Conservation (phyloP, 2,113 vertebrate species). For the Cyprinus carpio region DNA sequence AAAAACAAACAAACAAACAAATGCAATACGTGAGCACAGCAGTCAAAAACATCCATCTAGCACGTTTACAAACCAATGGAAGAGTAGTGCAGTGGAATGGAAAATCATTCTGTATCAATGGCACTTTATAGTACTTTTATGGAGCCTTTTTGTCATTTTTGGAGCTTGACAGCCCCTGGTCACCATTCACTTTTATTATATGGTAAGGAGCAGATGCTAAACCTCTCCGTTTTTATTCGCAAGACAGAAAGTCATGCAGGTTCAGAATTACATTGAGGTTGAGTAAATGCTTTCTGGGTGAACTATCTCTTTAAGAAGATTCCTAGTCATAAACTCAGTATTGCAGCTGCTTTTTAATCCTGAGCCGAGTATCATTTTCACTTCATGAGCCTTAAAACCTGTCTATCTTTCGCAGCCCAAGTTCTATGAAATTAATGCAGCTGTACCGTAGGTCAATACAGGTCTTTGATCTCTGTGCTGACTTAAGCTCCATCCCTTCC, state of each 20-base stretch:
- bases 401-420: not conserved
- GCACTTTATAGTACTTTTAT: not conserved
- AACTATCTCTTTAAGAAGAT: not conserved
- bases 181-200: constrained; percentile 5
- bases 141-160: not conserved
- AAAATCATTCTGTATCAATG: not conserved
- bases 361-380: not conserved
- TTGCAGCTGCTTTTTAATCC: not conserved
- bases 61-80: not conserved
- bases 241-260: not conserved
- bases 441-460: constrained; percentile 22
- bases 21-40: too few species aligned
- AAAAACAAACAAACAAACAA: too few species aligned
- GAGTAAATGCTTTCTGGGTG: not conserved
- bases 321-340: not conserved
- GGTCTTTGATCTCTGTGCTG: constrained; percentile 36
- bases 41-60: not conserved
- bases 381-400: not conserved
- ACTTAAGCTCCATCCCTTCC: constrained; percentile 27
- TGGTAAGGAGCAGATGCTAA: not conserved
- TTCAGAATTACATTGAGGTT: not conserved
- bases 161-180: not conserved
- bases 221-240: not conserved
- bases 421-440: constrained; percentile 25
- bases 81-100: not conserved